These are phyloP conservation scores for Leptestheria dahalacensis DNA, from an alignment of 1,140 invertebrate genomes.

Conservation along the genomic window DNA sequence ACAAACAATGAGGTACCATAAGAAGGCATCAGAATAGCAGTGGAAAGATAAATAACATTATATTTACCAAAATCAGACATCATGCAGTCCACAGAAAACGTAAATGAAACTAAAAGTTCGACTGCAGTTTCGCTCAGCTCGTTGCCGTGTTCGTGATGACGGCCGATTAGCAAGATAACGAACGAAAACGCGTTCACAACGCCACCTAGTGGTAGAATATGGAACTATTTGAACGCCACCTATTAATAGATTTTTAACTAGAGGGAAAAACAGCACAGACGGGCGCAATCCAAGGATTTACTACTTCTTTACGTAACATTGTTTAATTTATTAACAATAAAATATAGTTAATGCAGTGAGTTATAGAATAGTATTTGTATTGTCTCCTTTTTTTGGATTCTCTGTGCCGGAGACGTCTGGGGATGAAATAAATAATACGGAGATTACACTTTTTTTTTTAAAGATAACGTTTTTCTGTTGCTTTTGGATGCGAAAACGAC, in stretches of 20 bases:
- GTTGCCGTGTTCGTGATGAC: neutral
- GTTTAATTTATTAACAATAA: neutral
- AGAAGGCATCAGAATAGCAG: neutral
- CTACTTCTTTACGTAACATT: neutral
- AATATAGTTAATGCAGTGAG: neutral
- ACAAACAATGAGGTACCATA: neutral
- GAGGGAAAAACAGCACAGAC: too few relatives aligned
- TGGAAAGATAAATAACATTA: neutral
- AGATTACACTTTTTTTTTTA: too few relatives aligned
- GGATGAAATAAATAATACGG: too few relatives aligned
- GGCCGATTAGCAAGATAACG: neutral
- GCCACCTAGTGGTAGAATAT: neutral
- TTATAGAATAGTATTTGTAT: neutral
- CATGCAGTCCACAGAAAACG: neutral
- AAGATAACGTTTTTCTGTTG: too few relatives aligned
- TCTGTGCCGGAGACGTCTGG: too few relatives aligned
- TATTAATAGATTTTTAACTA: neutral
- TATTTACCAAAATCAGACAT: neutral
- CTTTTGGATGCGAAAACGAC: too few relatives aligned
- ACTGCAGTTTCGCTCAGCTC: neutral
- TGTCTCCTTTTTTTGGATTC: too few relatives aligned
- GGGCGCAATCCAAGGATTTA: too few relatives aligned
- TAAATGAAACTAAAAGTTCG: neutral
- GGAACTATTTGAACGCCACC: neutral
- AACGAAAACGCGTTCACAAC: neutral